Base-by-base conservation (phyloP, 64 coral and sea anemone genomes). In the Hydrozoanthus tunicans region DNA sequence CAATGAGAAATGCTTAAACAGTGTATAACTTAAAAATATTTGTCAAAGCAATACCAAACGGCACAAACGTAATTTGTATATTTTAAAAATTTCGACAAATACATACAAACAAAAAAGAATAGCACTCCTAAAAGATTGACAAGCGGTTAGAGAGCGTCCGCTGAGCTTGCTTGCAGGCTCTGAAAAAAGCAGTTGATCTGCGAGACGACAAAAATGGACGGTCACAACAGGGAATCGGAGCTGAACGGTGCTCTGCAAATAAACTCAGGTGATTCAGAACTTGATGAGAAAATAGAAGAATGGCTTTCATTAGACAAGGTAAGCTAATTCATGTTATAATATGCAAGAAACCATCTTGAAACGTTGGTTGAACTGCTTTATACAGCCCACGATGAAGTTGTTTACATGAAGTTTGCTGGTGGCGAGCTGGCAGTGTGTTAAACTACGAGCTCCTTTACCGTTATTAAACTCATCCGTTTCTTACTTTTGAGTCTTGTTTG, bases 251-350 rank as follows among this genome's bases (percentile, higher is more conserved):
- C 54, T 84, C 77, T 82, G 13, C 75, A 59, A 54, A 62, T 89
- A 51, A 93, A 91, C 78, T 89, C 96, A 78, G 96, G 93, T 51
- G 90, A 98, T 53, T 67, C 73, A 11, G 58, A 91, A 66, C 77
- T 98, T 8, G 96, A 98, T 73, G 55, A 81, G 73, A 98, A 93
- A 77, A 91, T 98, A 72, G 69, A 73, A 90, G 96, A 98, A 93
- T 98, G 96, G 96, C 65, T 98, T 56, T 59, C 62, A 51, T 81
- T 98, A 89, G 96, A 98, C 66, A 96, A 96, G 95, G 95, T 96
- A 85, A 51, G 57, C 61, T 17, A 43, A 14, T 20, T 17, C 53
- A 10, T 17, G 12, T 43, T 6, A 26, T 58, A 69, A 0, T 57
- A 56, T 13, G 53, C 52, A 32, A 14, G 6, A 70, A 25, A 70